A percentile compares a stretch with the other conserved stretches of the same genome.
Conservation (phyloP, 23 tunicate genomes). For the Styela clava region DNA sequence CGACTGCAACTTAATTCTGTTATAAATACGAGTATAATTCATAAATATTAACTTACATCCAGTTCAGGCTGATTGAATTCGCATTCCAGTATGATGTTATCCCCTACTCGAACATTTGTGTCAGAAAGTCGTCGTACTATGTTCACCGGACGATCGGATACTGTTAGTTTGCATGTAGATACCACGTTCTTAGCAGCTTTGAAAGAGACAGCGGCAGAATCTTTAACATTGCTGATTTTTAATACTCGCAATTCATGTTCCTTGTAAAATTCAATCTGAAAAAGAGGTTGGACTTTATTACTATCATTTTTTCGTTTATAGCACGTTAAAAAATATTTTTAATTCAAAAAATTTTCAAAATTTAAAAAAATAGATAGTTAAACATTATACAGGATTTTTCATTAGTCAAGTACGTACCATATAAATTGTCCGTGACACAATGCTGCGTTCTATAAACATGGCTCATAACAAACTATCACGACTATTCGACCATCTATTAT, state of each 20-base stretch:
- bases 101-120: constrained; percentile 34
- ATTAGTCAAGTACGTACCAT: too few relatives aligned
- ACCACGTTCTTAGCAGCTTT: constrained; percentile 32
- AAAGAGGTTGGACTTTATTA: background rate
- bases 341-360: too few relatives aligned
- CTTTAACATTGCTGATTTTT: constrained; percentile 13
- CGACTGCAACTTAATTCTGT: too few relatives aligned
- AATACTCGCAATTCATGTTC: constrained; percentile 21
- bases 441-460: too few relatives aligned
- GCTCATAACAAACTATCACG: too few relatives aligned
- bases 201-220: constrained; percentile 36
- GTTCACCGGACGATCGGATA: constrained; percentile 48
- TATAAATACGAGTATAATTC: too few relatives aligned
- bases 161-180: constrained; percentile 35
- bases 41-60: constrained; percentile 11
- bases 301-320: too few relatives aligned
- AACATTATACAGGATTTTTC: too few relatives aligned
- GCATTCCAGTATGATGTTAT: constrained; percentile 37
- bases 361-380: too few relatives aligned
- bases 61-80: constrained; percentile 38
- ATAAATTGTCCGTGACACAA: too few relatives aligned
- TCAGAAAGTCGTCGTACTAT: constrained; percentile 53
- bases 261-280: constrained; percentile 24
- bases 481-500: too few relatives aligned
- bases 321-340: too few relatives aligned